phyloP scores from a whole-genome alignment of 2,113 vertebrate species.

The Sebastes schlegelii region DNA sequence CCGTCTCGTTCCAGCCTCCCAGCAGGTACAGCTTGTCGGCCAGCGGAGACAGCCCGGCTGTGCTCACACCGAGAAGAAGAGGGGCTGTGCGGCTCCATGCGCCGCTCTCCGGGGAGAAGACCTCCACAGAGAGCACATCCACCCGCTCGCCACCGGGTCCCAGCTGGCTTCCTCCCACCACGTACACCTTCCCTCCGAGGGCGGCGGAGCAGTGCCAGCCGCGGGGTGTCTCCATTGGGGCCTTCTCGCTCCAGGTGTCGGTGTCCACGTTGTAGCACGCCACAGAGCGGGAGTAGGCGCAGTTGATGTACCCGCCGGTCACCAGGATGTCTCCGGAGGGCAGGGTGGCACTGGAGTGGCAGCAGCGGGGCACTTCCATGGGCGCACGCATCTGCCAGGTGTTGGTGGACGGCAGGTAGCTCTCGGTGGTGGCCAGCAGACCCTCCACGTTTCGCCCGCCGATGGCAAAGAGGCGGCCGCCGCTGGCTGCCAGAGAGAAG shows the following conservation, averaged over 20 bases:
- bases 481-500: conserved; percentile 86
- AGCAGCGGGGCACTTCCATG: conserved; percentile 88
- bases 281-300: conserved; percentile 86
- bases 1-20: conserved; percentile 88
- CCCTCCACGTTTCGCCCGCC: conserved; percentile 87
- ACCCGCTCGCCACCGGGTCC: conserved; percentile 84
- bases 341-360: conserved; percentile 84
- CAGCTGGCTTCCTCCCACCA: conserved; percentile 88
- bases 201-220: conserved; percentile 88
- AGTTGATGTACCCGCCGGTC: conserved; percentile 87
- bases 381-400: conserved; percentile 85
- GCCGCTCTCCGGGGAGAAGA: conserved; percentile 77
- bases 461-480: conserved; percentile 85
- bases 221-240: conserved; percentile 82
- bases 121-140: conserved; percentile 86
- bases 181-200: conserved; percentile 77
- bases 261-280: conserved; percentile 79
- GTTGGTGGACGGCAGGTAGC: conserved; percentile 87
- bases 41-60: conserved; percentile 83
- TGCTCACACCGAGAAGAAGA: conserved; percentile 85
- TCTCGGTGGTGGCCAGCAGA: conserved; percentile 83
- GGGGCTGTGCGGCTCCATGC: conserved; percentile 82
- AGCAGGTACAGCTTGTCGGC: conserved; percentile 82
- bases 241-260: conserved; percentile 82
- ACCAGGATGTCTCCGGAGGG: conserved; percentile 85